Evolutionary conservation across 2,888 invertebrate species (phyloP).

Genomic region (Idaea biselata): DNA sequence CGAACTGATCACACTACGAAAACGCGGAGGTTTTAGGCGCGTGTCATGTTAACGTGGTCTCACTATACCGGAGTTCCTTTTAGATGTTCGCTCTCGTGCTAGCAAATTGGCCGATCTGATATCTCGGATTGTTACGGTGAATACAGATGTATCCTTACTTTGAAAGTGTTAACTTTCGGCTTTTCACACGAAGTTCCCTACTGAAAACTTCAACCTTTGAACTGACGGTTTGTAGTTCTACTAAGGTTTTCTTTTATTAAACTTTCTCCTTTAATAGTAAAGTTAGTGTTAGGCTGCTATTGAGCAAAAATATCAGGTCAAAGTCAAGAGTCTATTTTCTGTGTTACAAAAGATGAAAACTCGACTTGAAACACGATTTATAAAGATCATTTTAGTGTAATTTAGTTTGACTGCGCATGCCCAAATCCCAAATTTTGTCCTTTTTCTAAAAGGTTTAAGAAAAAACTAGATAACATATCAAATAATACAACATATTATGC

Average conservation of each 20-base stretch:
- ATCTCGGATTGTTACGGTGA: constrained; percentile 1
- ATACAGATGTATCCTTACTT: constrained; percentile 1
- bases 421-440: too few relatives aligned
- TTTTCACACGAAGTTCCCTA: background rate
- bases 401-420: too few relatives aligned
- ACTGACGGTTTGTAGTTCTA: constrained; percentile 4
- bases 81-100: background rate
- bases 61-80: background rate
- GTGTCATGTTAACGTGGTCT: background rate
- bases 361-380: too few relatives aligned
- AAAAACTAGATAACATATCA: too few relatives aligned
- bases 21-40: background rate
- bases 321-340: background rate
- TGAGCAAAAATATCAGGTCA: constrained; percentile 20
- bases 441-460: too few relatives aligned
- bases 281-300: constrained; percentile 11
- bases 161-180: constrained; percentile 1
- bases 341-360: too few relatives aligned
- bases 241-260: background rate
- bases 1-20: background rate
- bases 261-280: background rate
- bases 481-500: too few relatives aligned
- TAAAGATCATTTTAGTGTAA: too few relatives aligned
- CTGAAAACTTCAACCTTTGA: background rate
- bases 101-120: constrained; percentile 1